These are phyloP conservation scores for Oxycera nigricornis DNA, from an alignment of 2,888 invertebrate genomes.

Conservation along the genomic window DNA sequence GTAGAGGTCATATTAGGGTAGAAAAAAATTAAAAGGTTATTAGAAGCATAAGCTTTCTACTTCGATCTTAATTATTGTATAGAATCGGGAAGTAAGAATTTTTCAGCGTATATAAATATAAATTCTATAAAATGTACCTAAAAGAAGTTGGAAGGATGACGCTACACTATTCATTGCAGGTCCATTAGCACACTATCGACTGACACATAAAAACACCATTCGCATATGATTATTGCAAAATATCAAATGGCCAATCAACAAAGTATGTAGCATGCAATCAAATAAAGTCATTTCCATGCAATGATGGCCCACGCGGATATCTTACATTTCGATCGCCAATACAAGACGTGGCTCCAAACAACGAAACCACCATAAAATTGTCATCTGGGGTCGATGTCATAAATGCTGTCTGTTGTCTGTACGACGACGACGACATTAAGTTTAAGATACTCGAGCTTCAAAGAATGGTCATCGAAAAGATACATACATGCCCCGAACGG, in stretches of 20 bases:
- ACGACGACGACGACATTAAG: conserved; percentile 21
- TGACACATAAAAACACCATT: conserved; percentile 9
- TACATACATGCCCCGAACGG: background rate
- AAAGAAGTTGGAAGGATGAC: too few relatives aligned
- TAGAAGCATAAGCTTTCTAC: too few relatives aligned
- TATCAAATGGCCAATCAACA: conserved; percentile 36
- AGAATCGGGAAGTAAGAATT: too few relatives aligned
- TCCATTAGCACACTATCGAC: conserved; percentile 33
- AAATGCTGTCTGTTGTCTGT: conserved; percentile 26
- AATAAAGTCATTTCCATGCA: conserved; percentile 38
- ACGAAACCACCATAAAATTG: conserved; percentile 34
- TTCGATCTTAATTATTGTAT: too few relatives aligned
- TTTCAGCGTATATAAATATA: too few relatives aligned
- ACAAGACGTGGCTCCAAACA: conserved; percentile 12
- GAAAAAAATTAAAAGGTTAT: too few relatives aligned
- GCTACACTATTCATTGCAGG: background rate
- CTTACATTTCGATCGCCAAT: conserved; percentile 33
- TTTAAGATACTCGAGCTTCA: conserved; percentile 23
- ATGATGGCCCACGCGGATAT: conserved; percentile 36
- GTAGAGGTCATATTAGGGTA: too few relatives aligned
- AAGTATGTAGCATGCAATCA: conserved; percentile 35
- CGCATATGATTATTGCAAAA: conserved; percentile 16
- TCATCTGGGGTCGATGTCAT: conserved; percentile 37
- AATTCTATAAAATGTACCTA: too few relatives aligned
- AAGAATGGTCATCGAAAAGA: conserved; percentile 19